Evolutionary conservation across 2,888 invertebrate genomes (phyloP).

Genomic region (Ormyrus rosae): DNA sequence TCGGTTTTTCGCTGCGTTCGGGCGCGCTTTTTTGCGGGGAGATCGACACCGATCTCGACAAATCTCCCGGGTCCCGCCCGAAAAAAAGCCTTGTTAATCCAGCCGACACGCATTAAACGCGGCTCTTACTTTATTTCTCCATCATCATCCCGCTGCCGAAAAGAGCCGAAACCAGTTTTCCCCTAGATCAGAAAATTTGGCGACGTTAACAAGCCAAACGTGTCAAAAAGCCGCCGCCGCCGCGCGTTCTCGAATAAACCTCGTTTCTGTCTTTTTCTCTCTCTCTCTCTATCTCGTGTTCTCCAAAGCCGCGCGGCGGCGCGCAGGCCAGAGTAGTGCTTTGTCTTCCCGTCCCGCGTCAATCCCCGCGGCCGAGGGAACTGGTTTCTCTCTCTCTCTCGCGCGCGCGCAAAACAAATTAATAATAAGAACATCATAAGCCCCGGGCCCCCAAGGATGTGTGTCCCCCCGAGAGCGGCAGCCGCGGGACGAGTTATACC

Average conservation of each 20-base stretch:
- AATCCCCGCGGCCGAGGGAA: slow-evolving; percentile 57
- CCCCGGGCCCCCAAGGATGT: slow-evolving; percentile 40
- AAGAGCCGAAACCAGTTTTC: slow-evolving; percentile 24
- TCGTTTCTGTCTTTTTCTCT: not conserved
- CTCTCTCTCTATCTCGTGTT: not conserved
- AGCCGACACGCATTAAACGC: slow-evolving; percentile 30
- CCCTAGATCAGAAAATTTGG: slow-evolving; percentile 3
- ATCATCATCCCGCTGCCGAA: not conserved
- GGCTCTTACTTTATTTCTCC: not conserved
- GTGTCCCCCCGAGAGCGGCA: slow-evolving; percentile 10
- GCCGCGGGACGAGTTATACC: slow-evolving; percentile 45
- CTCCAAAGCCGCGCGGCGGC: slow-evolving; percentile 7
- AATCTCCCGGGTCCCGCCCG: slow-evolving; percentile 17
- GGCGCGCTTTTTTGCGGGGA: too few species aligned
- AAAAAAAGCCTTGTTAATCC: slow-evolving; percentile 31
- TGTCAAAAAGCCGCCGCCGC: slow-evolving; percentile 23
- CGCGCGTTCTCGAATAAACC: not conserved
- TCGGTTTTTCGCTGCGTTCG: too few species aligned
- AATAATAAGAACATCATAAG: slow-evolving; percentile 67
- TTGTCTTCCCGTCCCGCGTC: slow-evolving; percentile 25
- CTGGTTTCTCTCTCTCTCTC: slow-evolving; percentile 66
- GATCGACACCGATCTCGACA: not conserved
- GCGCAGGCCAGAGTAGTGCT: not conserved
- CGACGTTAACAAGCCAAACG: slow-evolving; percentile 41
- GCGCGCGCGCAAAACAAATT: slow-evolving; percentile 70